phyloP scores from a whole-genome alignment of 2,113 vertebrate genomes.

The Podilymbus podiceps region DNA sequence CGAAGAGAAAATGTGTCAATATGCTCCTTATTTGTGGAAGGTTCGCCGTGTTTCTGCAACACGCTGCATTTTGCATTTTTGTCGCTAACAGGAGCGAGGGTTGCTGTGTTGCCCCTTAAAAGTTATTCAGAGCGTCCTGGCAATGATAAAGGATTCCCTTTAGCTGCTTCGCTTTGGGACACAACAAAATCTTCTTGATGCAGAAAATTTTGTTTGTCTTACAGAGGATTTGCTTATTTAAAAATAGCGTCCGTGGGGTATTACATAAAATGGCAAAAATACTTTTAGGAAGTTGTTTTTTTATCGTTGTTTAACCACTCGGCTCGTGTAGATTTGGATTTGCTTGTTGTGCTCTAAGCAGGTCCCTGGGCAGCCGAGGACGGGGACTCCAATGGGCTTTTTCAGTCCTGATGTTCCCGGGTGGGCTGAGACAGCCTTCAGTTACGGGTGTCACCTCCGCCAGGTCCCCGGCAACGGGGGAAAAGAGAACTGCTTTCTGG shows the following conservation, averaged over 20 bases:
- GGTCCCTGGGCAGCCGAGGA: background rate
- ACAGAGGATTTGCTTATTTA: background rate
- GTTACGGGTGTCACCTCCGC: background rate
- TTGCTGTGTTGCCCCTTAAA: background rate
- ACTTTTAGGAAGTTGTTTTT: background rate
- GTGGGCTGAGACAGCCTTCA: background rate
- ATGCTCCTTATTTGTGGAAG: background rate
- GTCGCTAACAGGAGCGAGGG: background rate
- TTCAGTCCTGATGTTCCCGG: fast-evolving
- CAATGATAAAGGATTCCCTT: background rate
- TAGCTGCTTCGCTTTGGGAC: background rate
- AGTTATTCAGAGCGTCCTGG: background rate
- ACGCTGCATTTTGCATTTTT: background rate
- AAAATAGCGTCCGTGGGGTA: background rate
- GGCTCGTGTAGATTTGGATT: background rate
- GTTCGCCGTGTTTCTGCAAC: slow-evolving; percentile 7
- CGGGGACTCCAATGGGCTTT: background rate
- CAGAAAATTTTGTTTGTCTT: background rate
- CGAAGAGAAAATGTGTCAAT: slow-evolving; percentile 46
- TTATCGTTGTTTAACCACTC: background rate
- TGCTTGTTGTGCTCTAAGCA: background rate
- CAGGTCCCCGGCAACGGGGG: fast-evolving
- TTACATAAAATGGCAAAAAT: background rate
- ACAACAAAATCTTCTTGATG: background rate
- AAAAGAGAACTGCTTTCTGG: background rate